phyloP scores from a whole-genome alignment of 2,888 invertebrate genomes.

The Drosophila monieri region DNA sequence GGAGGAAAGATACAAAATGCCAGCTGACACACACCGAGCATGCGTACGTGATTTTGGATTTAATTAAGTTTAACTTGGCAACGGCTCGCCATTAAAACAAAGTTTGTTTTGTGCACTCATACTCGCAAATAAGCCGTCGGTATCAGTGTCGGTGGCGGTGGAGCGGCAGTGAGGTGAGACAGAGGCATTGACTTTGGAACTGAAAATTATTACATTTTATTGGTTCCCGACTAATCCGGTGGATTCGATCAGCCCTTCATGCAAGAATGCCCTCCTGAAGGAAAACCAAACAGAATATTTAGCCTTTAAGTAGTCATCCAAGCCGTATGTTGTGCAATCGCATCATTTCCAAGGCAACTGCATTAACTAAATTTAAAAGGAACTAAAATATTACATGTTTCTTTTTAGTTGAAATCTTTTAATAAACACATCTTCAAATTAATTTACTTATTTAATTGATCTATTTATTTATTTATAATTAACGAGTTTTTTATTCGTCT shows the following conservation, averaged over 20 bases:
- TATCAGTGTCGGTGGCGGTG: constrained; percentile 1
- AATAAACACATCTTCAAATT: too few relatives aligned
- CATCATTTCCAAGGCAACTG: constrained; percentile 41
- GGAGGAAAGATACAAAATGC: constrained; percentile 34
- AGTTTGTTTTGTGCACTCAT: not conserved
- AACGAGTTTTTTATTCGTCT: too few relatives aligned
- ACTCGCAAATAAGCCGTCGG: constrained; percentile 7
- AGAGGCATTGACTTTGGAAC: constrained; percentile 66
- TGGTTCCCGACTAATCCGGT: constrained; percentile 13
- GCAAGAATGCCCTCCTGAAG: constrained; percentile 69
- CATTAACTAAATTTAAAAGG: not conserved
- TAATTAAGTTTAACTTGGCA: constrained; percentile 53
- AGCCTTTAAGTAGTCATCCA: not conserved
- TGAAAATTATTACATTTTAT: constrained; percentile 46
- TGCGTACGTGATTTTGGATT: constrained; percentile 63
- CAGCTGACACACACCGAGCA: constrained; percentile 43
- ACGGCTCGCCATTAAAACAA: constrained; percentile 12
- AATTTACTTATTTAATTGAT: too few relatives aligned
- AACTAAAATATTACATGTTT: not conserved
- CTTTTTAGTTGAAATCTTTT: too few relatives aligned
- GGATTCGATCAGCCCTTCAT: constrained; percentile 57
- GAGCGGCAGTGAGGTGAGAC: constrained; percentile 22
- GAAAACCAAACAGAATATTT: constrained; percentile 31
- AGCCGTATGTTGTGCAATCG: constrained; percentile 31
- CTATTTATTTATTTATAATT: too few relatives aligned